These are phyloP conservation scores for Drosophila mimica DNA, from an alignment of 2,888 invertebrate species.

Conservation along the genomic window DNA sequence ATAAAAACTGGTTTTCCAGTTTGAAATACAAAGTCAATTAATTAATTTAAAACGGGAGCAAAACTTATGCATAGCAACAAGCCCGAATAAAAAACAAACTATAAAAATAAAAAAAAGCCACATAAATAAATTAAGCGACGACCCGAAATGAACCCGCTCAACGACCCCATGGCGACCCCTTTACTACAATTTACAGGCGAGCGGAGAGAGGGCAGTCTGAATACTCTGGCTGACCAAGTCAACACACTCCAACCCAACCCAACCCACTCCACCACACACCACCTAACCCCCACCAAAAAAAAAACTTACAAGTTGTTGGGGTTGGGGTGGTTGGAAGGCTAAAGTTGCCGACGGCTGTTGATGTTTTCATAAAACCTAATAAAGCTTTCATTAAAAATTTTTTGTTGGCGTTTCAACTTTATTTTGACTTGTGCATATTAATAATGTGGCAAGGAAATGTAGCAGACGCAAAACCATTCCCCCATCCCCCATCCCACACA, in stretches of 20 bases:
- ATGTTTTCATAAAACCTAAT: slow-evolving; percentile 64
- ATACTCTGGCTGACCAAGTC: slow-evolving; percentile 10
- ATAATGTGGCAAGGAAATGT: slow-evolving; percentile 54
- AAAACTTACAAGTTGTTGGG: background rate
- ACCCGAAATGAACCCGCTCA: slow-evolving; percentile 59
- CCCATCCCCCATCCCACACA: background rate
- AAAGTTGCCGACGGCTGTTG: slow-evolving; percentile 41
- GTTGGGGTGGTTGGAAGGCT: background rate
- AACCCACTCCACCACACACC: background rate
- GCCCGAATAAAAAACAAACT: slow-evolving; percentile 7
- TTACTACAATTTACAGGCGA: slow-evolving; percentile 63
- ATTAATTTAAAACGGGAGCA: slow-evolving; percentile 50
- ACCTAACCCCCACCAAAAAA: background rate
- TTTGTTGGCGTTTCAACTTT: slow-evolving; percentile 51
- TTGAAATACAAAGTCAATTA: slow-evolving; percentile 66
- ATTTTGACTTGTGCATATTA: slow-evolving; percentile 61
- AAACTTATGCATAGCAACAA: slow-evolving; percentile 53
- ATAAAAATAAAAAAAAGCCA: slow-evolving; percentile 53
- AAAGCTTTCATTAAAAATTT: slow-evolving; percentile 67
- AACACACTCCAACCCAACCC: background rate
- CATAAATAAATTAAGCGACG: slow-evolving; percentile 74
- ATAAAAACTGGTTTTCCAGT: slow-evolving; percentile 22
- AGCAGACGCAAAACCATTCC: slow-evolving; percentile 35
- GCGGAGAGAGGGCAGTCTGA: slow-evolving; percentile 41
- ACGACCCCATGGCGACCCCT: slow-evolving; percentile 55